Percentiles rank a stretch among this genome's conserved stretches.
Evolutionary conservation across 2,113 vertebrate species (phyloP).

Genomic region (Syrrhaptes paradoxus): DNA sequence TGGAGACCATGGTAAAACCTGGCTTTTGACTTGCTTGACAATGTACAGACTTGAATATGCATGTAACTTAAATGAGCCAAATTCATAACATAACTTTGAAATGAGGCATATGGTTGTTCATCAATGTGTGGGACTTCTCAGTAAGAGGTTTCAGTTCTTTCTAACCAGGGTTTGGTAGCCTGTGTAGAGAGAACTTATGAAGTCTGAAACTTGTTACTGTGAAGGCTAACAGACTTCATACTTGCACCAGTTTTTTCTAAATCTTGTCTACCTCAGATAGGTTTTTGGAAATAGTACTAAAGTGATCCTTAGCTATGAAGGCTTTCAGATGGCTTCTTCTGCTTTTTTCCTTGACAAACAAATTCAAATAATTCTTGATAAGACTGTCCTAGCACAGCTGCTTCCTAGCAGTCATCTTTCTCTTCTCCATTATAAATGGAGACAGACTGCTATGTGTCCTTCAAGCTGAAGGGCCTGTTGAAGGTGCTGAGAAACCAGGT

Average conservation of each 20-base stretch:
- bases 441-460: neutral
- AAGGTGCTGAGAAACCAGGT: neutral
- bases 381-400: neutral
- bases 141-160: neutral
- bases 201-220: neutral
- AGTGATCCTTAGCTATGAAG: neutral
- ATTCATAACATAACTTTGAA: neutral
- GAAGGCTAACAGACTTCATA: neutral
- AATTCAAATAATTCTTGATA: neutral
- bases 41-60: neutral
- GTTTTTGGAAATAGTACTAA: neutral
- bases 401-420: neutral
- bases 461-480: neutral
- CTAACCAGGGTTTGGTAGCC: neutral
- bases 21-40: neutral
- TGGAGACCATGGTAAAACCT: neutral
- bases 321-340: neutral
- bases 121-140: neutral
- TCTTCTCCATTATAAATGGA: neutral
- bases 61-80: neutral
- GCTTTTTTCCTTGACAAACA: neutral
- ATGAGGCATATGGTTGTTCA: neutral
- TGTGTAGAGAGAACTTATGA: neutral
- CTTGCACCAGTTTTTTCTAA: neutral
- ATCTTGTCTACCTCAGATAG: neutral